Conservation (phyloP, 2,113 vertebrate species). For the Progne subis region DNA sequence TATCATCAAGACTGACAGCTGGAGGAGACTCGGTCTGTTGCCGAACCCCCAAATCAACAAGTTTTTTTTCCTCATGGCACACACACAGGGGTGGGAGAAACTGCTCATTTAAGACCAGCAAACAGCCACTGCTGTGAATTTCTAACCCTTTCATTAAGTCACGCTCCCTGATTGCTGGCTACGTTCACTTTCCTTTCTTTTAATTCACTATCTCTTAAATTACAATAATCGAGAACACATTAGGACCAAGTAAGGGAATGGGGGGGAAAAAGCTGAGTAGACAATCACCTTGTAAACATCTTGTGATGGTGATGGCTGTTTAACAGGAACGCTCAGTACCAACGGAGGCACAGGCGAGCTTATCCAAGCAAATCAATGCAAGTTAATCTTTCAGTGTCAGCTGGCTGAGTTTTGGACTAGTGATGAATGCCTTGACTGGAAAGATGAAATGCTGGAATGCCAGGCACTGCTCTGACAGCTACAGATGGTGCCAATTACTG, state of each 20-base stretch:
- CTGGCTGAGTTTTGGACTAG: conserved; percentile 80
- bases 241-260: conserved; percentile 32
- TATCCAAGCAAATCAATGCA: conserved; percentile 88
- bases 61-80: background rate
- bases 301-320: conserved; percentile 70
- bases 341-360: conserved; percentile 75
- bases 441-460: conserved; percentile 83
- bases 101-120: conserved; percentile 23
- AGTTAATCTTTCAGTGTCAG: conserved; percentile 87
- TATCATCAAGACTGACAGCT: conserved; percentile 25
- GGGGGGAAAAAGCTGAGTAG: conserved; percentile 28
- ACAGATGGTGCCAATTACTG: conserved; percentile 91
- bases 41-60: conserved; percentile 36
- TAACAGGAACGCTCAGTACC: conserved; percentile 70
- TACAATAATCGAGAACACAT: conserved; percentile 66
- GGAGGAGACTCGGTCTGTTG: conserved; percentile 14
- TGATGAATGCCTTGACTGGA: conserved; percentile 84
- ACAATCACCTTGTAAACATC: conserved; percentile 77
- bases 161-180: background rate
- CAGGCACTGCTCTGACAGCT: conserved; percentile 82
- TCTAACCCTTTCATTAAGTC: conserved; percentile 17
- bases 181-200: conserved; percentile 12
- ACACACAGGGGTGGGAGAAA: background rate
- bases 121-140: conserved; percentile 23
- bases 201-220: conserved; percentile 59